These are phyloP conservation scores for Lacerta viridis DNA, from an alignment of 2,797 vertebrate species.

Conservation along the genomic window DNA sequence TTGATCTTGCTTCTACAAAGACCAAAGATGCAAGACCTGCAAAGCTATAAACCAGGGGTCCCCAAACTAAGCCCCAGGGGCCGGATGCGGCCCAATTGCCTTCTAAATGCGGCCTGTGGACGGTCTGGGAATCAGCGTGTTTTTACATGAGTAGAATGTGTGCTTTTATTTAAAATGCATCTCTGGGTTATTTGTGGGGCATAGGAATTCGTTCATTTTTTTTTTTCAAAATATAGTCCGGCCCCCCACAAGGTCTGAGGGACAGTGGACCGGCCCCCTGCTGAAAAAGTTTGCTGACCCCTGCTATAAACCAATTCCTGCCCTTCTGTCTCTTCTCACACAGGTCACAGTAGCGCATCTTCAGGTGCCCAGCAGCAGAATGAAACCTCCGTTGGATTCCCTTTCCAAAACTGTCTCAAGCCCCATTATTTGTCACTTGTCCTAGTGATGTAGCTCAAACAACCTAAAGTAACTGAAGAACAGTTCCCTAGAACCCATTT, in stretches of 20 bases:
- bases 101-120: too few species aligned
- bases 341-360: conserved; percentile 40
- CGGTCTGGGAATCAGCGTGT: too few species aligned
- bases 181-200: too few species aligned
- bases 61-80: too few species aligned
- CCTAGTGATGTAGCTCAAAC: neutral
- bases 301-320: neutral
- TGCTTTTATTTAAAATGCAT: too few species aligned
- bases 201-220: too few species aligned
- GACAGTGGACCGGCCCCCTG: too few species aligned
- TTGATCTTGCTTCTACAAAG: neutral
- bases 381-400: conserved; percentile 6
- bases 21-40: neutral
- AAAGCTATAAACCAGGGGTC: accelerated
- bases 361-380: conserved; percentile 49
- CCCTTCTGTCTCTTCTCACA: accelerated
- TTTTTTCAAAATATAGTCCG: too few species aligned
- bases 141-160: too few species aligned
- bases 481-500: neutral
- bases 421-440: neutral
- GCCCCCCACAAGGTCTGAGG: too few species aligned
- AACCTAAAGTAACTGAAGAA: neutral
- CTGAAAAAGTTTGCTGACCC: too few species aligned
- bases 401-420: neutral
- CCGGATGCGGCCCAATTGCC: too few species aligned